Percentiles rank a stretch among this genome's conserved stretches.
Evolutionary conservation across 2,888 invertebrate species (phyloP).

Genomic region (Thelaira solivaga): DNA sequence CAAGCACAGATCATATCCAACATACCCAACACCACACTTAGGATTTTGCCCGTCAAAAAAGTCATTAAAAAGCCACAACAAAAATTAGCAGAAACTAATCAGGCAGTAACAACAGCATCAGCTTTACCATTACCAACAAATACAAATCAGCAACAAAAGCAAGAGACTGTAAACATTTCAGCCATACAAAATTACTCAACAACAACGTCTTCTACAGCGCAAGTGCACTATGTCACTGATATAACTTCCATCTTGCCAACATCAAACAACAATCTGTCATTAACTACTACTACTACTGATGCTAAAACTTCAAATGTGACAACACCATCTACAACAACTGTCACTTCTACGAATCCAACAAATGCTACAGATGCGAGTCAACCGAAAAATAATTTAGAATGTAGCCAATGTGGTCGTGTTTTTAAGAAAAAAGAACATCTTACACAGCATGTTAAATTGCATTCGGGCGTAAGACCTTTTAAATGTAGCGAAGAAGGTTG

Average conservation of each 20-base stretch:
- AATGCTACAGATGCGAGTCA: conserved; percentile 41
- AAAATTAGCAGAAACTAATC: conserved; percentile 68
- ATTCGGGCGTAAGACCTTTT: conserved; percentile 83
- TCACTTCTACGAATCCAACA: conserved; percentile 32
- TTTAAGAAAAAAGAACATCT: conserved; percentile 85
- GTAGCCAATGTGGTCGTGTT: conserved; percentile 81
- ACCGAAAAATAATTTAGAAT: conserved; percentile 70
- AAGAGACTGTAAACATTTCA: not conserved
- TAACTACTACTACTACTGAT: not conserved
- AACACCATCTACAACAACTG: conserved; percentile 18
- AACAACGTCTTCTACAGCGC: conserved; percentile 40
- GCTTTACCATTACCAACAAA: conserved; percentile 2
- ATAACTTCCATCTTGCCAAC: conserved; percentile 29
- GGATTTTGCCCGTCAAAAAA: conserved; percentile 57
- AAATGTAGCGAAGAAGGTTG: conserved; percentile 80
- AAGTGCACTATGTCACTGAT: conserved; percentile 39
- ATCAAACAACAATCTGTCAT: not conserved
- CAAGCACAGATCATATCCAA: conserved; percentile 31
- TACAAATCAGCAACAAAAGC: conserved; percentile 27
- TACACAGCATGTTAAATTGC: conserved; percentile 83
- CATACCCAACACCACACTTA: conserved; percentile 50
- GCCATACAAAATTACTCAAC: conserved; percentile 5
- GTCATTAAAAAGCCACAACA: conserved; percentile 70
- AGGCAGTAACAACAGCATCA: conserved; percentile 7
- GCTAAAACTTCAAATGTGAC: not conserved